Base-by-base conservation (phyloP, 2,888 invertebrate species). In the Apamea monoglypha region DNA sequence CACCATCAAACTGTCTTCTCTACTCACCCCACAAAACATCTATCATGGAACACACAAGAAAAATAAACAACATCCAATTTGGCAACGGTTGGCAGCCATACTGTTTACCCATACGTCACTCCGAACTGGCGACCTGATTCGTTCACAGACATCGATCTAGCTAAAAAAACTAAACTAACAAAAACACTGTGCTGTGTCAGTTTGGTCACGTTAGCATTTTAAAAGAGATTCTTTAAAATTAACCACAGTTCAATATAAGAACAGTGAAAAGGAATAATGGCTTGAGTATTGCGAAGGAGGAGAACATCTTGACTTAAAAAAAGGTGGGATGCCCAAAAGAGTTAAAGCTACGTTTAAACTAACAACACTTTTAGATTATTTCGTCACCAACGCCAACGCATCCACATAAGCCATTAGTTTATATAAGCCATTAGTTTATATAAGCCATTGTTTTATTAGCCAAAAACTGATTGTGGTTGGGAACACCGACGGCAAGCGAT, bases 61-160 rank as follows among this genome's bases (percentile, higher is more conserved):
- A 81, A 88, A 87, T 61, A 88, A 86, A 88, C 69, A 68, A 59
- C 59, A 68, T 68, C 78, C 70, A 84, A 84, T 79, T 86, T 72
- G 66, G 79, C 83, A 64, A 61, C 75, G 44, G 63, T 79, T 86
- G 88, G 80, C 86, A 81, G 40, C 78, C 64, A 66, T 6, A 47
- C 21, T 87, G 87, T 87, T 86, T 87, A 88, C 68, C 66, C 84
- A 86, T 68, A 56, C 86, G 88, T 88, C 88, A 88, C 72, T 78
- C 74, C 14, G n/a, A 70, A 69, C 81, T 71, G 63, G 67, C 86
- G 87, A 84, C 88, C 84, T 77, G 76, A 25, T 78, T 87, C 63
- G 56, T 61, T 75, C 68, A 56, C 79, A 86, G 69, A 83, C 78
- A 69, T 84, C 61, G 29, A 85, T 47, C 73, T 68, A 10, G 25